phyloP scores from a whole-genome alignment of 1,140 invertebrate species.

The Aphaenogaster rudis region DNA sequence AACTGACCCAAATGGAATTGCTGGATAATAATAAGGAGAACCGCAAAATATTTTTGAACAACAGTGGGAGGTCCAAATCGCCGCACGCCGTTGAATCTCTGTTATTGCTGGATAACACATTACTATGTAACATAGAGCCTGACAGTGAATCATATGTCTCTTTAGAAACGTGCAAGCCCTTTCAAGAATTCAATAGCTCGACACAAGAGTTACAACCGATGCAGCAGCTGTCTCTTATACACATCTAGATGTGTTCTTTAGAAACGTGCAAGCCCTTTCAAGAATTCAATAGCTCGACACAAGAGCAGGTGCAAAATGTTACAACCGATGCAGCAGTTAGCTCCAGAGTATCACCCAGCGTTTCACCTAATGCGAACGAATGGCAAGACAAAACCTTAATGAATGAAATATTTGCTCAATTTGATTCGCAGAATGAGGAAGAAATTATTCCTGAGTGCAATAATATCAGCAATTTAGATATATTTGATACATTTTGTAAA shows the following conservation, averaged over 20 bases:
- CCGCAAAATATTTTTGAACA: neutral
- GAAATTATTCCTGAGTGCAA: slow-evolving; percentile 9
- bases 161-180: neutral
- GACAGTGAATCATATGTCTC: slow-evolving; percentile 6
- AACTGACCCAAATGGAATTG: slow-evolving; percentile 1
- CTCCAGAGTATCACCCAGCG: slow-evolving; percentile 14
- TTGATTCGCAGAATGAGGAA: slow-evolving; percentile 18
- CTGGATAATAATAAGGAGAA: neutral
- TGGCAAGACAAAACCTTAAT: slow-evolving; percentile 75
- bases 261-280: neutral
- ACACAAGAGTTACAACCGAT: neutral
- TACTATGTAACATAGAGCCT: slow-evolving; percentile 67
- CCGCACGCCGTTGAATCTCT: slow-evolving; percentile 52
- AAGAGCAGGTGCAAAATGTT: neutral
- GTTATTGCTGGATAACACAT: slow-evolving; percentile 67
- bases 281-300: neutral
- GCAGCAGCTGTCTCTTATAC: no score
- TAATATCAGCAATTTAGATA: slow-evolving; percentile 4
- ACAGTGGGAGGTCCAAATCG: neutral
- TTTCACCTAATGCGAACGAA: slow-evolving; percentile 23
- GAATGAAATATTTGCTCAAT: slow-evolving; percentile 60
- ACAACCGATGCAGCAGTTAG: slow-evolving; percentile 3
- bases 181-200: neutral
- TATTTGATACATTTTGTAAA: slow-evolving; percentile 22
- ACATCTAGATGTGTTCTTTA: no score